phyloP scores from a whole-genome alignment of 2,888 invertebrate species.

The Cryptocephalus primarius region DNA sequence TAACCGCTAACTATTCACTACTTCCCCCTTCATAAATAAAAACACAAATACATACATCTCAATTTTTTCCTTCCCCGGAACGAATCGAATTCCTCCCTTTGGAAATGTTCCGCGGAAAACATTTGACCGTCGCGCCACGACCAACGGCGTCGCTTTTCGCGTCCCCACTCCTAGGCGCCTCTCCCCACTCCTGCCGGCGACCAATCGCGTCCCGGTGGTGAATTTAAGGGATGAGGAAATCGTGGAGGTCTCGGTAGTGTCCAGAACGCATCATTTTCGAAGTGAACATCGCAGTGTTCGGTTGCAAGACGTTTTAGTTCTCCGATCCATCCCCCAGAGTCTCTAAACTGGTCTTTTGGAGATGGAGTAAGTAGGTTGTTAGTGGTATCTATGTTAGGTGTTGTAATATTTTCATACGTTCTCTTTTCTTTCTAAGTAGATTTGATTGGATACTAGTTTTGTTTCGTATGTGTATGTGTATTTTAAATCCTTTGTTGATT shows the following conservation, averaged over 20 bases:
- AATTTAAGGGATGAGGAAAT: constrained; percentile 12
- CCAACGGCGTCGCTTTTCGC: constrained; percentile 7
- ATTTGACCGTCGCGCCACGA: constrained; percentile 37
- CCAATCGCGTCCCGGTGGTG: constrained; percentile 8
- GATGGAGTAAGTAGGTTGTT: not conserved
- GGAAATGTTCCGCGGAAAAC: constrained; percentile 14
- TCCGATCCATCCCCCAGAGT: not conserved
- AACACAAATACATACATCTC: too few species aligned
- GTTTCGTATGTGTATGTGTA: too few species aligned
- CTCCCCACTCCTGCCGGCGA: constrained; percentile 6
- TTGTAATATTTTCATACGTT: too few species aligned
- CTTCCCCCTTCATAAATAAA: too few species aligned
- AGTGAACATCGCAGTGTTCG: constrained; percentile 20
- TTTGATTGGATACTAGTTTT: too few species aligned
- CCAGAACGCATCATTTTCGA: constrained; percentile 24
- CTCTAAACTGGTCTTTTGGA: not conserved
- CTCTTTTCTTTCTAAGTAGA: too few species aligned
- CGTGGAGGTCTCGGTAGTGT: constrained; percentile 15
- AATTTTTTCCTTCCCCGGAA: too few species aligned
- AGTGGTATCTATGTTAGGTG: not conserved
- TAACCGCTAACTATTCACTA: too few species aligned
- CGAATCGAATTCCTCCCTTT: constrained; percentile 10
- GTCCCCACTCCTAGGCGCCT: constrained; percentile 4
- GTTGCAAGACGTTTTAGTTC: constrained; percentile 7
- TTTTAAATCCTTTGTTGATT: too few species aligned